Evolutionary conservation across 2,113 vertebrate species (phyloP).

Genomic region (Neotoma lepida): DNA sequence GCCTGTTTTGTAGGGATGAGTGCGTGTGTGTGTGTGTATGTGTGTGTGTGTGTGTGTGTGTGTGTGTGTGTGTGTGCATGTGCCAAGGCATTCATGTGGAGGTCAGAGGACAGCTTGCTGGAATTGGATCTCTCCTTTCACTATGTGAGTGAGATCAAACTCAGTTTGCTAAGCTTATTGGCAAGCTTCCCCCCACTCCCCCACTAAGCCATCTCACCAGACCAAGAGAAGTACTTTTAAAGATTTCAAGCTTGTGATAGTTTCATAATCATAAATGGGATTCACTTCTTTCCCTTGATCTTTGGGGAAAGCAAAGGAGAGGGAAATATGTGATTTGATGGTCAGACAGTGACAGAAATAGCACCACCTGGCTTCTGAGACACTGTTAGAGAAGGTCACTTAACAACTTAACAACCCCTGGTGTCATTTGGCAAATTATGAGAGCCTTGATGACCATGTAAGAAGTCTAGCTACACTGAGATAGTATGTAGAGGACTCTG

Average conservation of each 20-base stretch:
- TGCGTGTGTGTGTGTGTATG: neutral
- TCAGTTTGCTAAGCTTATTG: neutral
- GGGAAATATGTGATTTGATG: neutral
- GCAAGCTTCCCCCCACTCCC: neutral
- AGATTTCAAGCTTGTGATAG: neutral
- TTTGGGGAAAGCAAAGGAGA: neutral
- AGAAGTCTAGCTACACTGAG: neutral
- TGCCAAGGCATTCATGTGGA: neutral
- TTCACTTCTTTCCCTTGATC: neutral
- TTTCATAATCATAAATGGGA: neutral
- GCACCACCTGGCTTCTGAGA: neutral
- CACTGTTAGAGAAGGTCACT: neutral
- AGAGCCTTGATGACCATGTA: neutral
- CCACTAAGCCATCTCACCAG: neutral
- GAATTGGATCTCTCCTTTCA: neutral
- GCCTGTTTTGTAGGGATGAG: too few species aligned
- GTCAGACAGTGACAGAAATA: neutral
- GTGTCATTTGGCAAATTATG: neutral
- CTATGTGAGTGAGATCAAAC: neutral
- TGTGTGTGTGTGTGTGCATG: neutral
- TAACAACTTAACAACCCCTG: neutral
- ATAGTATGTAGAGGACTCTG: neutral
- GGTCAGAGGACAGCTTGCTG: neutral
- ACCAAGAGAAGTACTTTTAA: neutral
- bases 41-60: neutral